phyloP scores from a whole-genome alignment of 2,888 invertebrate genomes.

The Deilephila porcellus region DNA sequence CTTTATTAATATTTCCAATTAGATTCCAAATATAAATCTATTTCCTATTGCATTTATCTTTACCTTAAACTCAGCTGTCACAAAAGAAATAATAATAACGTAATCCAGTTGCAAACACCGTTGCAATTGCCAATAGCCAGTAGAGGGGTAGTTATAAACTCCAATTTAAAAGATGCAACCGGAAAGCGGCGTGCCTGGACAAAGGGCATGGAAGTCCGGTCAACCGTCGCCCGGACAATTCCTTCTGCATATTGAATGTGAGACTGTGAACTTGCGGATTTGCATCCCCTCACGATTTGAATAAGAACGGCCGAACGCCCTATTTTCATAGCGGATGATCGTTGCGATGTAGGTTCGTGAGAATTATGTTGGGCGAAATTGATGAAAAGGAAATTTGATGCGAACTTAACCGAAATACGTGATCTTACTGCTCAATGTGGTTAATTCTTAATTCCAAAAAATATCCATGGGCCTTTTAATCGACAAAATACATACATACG shows the following conservation, averaged over 20 bases:
- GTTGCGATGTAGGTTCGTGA: background rate
- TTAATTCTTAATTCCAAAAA: too few species aligned
- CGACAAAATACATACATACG: too few species aligned
- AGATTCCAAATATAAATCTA: too few species aligned
- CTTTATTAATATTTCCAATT: too few species aligned
- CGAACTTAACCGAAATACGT: too few species aligned
- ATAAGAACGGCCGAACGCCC: background rate
- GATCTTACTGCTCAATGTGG: too few species aligned
- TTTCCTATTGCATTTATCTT: too few species aligned
- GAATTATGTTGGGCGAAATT: too few species aligned
- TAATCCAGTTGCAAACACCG: conserved; percentile 2
- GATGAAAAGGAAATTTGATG: too few species aligned
- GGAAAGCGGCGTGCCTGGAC: background rate
- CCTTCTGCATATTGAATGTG: background rate
- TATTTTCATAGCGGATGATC: background rate
- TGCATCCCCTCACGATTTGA: background rate
- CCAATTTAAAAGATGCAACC: background rate
- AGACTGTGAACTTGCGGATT: background rate
- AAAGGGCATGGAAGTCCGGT: background rate
- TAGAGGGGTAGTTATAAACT: background rate
- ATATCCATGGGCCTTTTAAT: too few species aligned
- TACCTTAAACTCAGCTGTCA: too few species aligned
- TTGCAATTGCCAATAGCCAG: background rate
- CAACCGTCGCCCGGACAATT: background rate
- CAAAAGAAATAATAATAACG: background rate